A percentile compares a stretch with the other conserved stretches of the same genome.
Conservation (phyloP, 2,113 vertebrate genomes). For the Cygnus atratus region DNA sequence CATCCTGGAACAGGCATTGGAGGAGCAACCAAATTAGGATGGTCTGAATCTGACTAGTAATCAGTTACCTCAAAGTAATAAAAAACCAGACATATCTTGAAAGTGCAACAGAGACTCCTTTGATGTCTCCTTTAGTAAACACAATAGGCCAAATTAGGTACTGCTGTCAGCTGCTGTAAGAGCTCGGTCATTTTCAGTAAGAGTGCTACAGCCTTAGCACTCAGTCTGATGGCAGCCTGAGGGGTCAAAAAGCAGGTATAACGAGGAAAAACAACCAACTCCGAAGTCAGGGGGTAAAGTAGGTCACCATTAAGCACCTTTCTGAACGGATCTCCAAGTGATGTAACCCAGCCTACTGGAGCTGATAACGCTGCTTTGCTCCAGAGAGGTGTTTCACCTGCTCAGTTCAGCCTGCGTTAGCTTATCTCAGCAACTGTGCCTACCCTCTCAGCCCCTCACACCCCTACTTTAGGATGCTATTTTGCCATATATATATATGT, state of each 20-base stretch:
- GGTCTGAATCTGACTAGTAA: slow-evolving; percentile 19
- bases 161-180: neutral
- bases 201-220: neutral
- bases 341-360: neutral
- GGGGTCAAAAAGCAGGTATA: slow-evolving; percentile 13
- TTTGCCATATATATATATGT: neutral
- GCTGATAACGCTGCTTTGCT: neutral
- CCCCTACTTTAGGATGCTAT: neutral
- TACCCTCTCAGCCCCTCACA: neutral
- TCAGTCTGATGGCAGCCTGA: neutral
- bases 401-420: neutral
- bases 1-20: neutral
- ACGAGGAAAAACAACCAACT: slow-evolving; percentile 10
- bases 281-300: neutral
- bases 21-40: neutral
- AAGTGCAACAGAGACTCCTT: neutral
- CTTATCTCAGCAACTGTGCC: neutral
- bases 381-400: neutral
- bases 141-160: slow-evolving; percentile 6
- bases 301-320: slow-evolving; percentile 1
- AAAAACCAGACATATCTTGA: neutral
- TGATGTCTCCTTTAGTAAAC: slow-evolving; percentile 17
- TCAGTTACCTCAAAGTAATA: neutral
- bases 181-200: neutral
- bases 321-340: neutral